Evolutionary conservation across 2,113 vertebrate genomes (phyloP).

Genomic region (Oncorhynchus masou): DNA sequence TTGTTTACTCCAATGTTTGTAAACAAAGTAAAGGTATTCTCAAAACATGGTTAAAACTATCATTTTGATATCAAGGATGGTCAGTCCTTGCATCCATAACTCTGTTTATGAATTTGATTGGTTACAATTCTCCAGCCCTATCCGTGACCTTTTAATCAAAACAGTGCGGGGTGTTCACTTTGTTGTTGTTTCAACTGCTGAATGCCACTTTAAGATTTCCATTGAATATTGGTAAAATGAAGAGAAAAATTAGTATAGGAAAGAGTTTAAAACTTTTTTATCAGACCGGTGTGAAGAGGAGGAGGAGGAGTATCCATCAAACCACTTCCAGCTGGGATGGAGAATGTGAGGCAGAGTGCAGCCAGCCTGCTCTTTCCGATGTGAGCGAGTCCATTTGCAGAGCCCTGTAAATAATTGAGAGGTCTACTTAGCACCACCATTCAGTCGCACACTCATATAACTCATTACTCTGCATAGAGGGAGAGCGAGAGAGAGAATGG

Average conservation of each 20-base stretch:
- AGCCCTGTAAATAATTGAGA: constrained; percentile 19
- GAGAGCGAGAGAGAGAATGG: background rate
- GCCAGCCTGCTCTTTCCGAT: background rate
- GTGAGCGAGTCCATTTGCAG: constrained; percentile 17
- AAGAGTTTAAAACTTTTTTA: background rate
- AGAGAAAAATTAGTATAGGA: too few species aligned
- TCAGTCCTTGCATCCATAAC: too few species aligned
- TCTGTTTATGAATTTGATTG: too few species aligned
- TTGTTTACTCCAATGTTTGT: too few species aligned
- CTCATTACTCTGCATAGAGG: too few species aligned
- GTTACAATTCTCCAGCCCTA: too few species aligned
- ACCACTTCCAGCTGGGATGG: background rate
- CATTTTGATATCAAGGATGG: too few species aligned
- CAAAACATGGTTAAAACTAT: too few species aligned
- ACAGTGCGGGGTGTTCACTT: background rate
- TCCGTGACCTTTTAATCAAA: too few species aligned
- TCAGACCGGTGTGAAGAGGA: background rate
- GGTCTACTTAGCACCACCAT: background rate
- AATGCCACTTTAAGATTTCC: background rate
- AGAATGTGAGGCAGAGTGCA: background rate
- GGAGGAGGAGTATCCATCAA: background rate
- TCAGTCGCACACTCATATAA: background rate
- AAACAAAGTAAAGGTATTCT: too few species aligned
- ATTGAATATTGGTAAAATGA: too few species aligned
- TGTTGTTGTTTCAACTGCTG: background rate